Conservation (phyloP, 2,888 invertebrate species). For the Ophion ventricosus region DNA sequence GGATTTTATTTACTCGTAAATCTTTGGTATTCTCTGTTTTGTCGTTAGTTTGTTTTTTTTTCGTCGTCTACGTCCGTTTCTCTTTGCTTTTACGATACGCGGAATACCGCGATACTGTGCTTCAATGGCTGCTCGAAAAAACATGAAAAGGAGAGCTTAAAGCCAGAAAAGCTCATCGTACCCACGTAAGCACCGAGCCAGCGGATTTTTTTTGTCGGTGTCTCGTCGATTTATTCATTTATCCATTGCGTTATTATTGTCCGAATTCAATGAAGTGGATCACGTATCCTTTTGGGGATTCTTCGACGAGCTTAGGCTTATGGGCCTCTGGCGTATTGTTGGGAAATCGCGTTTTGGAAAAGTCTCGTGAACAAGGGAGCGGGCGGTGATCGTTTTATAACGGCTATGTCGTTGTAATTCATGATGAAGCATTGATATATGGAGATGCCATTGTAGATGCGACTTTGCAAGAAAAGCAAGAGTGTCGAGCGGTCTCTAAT, state of each 20-base stretch:
- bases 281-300: slow-evolving; percentile 5
- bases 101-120: too few relatives aligned
- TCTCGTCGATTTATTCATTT: background rate
- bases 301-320: slow-evolving; percentile 1
- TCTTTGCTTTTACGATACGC: too few relatives aligned
- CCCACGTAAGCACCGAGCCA: background rate
- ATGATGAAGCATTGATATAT: too few relatives aligned
- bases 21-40: background rate
- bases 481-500: too few relatives aligned
- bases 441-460: too few relatives aligned
- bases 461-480: too few relatives aligned
- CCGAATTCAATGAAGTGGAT: background rate
- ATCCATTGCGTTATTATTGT: slow-evolving; percentile 6
- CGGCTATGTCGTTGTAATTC: too few relatives aligned
- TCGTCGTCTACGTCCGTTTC: too few relatives aligned
- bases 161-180: too few relatives aligned
- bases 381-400: background rate
- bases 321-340: slow-evolving; percentile 16
- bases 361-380: background rate
- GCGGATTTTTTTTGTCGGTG: background rate
- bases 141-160: too few relatives aligned
- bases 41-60: background rate
- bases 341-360: slow-evolving; percentile 23
- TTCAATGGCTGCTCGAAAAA: too few relatives aligned
- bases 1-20: background rate